Conservation (phyloP, 2,113 vertebrate species). For the Phrynocephalus versicolor region DNA sequence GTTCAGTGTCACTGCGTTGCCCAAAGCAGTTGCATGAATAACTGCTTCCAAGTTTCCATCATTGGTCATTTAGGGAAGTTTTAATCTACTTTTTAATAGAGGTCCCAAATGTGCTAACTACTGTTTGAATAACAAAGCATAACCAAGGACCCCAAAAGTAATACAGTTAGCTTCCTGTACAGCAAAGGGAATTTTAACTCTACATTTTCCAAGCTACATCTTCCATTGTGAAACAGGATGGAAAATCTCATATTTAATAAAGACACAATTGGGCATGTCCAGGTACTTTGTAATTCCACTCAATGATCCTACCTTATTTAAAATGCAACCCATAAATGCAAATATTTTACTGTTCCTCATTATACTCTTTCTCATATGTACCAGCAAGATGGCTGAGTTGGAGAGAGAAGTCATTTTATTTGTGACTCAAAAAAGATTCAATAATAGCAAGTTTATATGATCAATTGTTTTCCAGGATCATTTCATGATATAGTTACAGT, state of each 20-base stretch:
- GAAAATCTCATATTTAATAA: background rate
- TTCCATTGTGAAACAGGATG: background rate
- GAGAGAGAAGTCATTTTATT: background rate
- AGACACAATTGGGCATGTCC: too few relatives aligned
- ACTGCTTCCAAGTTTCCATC: background rate
- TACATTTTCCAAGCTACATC: background rate
- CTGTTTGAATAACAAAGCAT: background rate
- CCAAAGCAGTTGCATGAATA: background rate
- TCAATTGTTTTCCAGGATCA: background rate
- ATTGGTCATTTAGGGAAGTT: background rate
- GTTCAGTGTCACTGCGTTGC: background rate
- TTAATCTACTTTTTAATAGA: background rate
- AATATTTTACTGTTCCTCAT: too few relatives aligned
- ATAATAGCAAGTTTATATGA: background rate
- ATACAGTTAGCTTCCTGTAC: too few relatives aligned
- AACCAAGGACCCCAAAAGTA: background rate
- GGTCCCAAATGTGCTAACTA: background rate
- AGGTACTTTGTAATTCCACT: background rate
- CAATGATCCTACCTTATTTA: background rate
- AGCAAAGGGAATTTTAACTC: background rate
- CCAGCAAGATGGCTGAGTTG: background rate
- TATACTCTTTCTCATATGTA: background rate
- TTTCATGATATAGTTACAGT: too few relatives aligned
- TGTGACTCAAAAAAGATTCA: background rate
- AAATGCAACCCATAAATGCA: background rate